Base-by-base conservation (phyloP, 1,140 invertebrate species). In the Nasonia longicornis region DNA sequence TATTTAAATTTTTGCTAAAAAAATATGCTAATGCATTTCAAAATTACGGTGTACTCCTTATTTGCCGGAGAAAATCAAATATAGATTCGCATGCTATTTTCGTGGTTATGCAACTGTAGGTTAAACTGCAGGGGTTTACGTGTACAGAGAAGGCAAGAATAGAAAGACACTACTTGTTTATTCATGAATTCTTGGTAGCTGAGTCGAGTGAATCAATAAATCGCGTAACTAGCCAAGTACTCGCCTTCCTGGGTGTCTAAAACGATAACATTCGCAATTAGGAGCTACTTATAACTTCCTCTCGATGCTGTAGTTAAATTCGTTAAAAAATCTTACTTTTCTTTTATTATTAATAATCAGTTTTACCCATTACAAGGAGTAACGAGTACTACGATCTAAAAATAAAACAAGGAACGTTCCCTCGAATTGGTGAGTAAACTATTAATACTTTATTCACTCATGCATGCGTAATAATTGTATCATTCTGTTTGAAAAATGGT, bases 131-230 rank as follows among this genome's bases (percentile, higher is more conserved):
- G 14, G 12, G 20, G n/a, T 31, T 76, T 69, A 72, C 38, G 22
- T 29, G 76, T 69, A 45, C 11, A 83, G 48, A 45, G 74, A 76
- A 83, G 85, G 69, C 78, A 83, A 82, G 81, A 89, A 89, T 88
- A 87, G 87, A 87, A 87, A 87, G 82, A 88, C 77, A 58, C 7
- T 85, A 87, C 85, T 89, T 85, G 88, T 81, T 89, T 89, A 90
- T 90, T 89, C 85, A 89, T 89, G 85, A 84, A 82, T 87, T 87
- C 87, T 86, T 86, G 84, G 86, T 87, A 87, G 86, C 80, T 84
- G 85, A 88, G 86, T 85, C 79, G 77, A 85, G 84, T 75, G 83
- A 89, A 90, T 89, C 89, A 85, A 90, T 90, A 89, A 89, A 90
- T 89, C 86, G 88, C 87, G 80, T 87, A 84, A 84, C 71, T 66